Percentiles rank a stretch among this genome's conserved stretches.
Evolutionary conservation across 2,797 vertebrate genomes (phyloP).

Genomic region (Toxotes lorentzi): DNA sequence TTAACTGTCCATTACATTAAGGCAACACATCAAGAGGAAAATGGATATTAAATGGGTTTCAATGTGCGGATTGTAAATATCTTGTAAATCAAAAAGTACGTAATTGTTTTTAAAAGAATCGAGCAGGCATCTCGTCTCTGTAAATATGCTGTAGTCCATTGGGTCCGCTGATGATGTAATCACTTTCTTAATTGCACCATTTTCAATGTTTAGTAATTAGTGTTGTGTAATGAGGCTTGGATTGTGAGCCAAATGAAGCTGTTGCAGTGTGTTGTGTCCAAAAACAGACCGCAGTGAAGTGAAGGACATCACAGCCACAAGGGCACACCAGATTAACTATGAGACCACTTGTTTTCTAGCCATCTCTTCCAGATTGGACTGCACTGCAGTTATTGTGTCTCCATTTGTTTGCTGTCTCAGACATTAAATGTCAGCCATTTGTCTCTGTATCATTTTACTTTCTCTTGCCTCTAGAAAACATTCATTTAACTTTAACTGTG

Average conservation of each 20-base stretch:
- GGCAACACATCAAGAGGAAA: slow-evolving; percentile 64
- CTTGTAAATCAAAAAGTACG: slow-evolving; percentile 65
- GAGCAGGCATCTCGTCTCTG: slow-evolving; percentile 59
- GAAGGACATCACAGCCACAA: slow-evolving; percentile 65
- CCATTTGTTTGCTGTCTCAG: slow-evolving; percentile 9
- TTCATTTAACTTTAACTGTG: slow-evolving; percentile 25
- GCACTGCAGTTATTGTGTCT: background rate
- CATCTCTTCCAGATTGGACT: slow-evolving; percentile 30
- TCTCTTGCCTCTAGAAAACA: slow-evolving; percentile 7
- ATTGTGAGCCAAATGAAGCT: slow-evolving; percentile 78
- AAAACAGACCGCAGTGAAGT: slow-evolving; percentile 60
- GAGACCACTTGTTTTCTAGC: slow-evolving; percentile 31
- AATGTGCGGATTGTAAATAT: slow-evolving; percentile 48
- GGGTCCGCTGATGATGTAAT: slow-evolving; percentile 80
- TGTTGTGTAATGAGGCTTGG: slow-evolving; percentile 76
- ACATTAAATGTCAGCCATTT: slow-evolving; percentile 1
- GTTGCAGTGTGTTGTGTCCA: slow-evolving; percentile 67
- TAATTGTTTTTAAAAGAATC: slow-evolving; percentile 76
- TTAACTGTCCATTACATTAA: slow-evolving; percentile 64
- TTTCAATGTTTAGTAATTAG: slow-evolving; percentile 86
- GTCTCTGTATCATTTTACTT: slow-evolving; percentile 28
- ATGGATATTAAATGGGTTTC: slow-evolving; percentile 72
- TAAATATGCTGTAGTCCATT: slow-evolving; percentile 80
- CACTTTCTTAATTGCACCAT: slow-evolving; percentile 83
- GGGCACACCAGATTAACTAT: slow-evolving; percentile 54